Evolutionary conservation across 2,113 vertebrate species (phyloP).

Genomic region (Recurvirostra avosetta): DNA sequence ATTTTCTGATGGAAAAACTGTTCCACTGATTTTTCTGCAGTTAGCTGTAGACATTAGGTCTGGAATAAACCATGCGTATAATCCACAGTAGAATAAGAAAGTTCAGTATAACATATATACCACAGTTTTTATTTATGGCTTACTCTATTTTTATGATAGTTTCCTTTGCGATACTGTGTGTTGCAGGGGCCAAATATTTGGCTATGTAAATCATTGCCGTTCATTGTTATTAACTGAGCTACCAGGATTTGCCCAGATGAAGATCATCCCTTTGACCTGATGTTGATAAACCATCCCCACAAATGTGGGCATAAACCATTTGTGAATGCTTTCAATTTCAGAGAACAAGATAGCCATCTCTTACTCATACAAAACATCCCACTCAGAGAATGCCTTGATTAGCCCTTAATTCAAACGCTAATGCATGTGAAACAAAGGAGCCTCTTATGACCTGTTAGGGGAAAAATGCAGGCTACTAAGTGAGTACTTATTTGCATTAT

Average conservation of each 20-base stretch:
- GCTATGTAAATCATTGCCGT: background rate
- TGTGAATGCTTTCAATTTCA: background rate
- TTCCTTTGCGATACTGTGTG: background rate
- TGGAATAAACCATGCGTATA: background rate
- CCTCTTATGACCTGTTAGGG: background rate
- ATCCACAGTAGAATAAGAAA: background rate
- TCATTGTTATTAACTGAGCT: background rate
- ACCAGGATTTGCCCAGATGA: background rate
- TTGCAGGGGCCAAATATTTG: background rate
- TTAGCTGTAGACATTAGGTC: background rate
- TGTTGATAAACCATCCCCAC: background rate
- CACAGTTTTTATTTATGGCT: background rate
- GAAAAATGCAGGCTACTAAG: background rate
- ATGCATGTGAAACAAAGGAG: background rate
- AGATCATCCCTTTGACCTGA: background rate
- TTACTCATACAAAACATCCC: background rate
- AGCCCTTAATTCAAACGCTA: conserved; percentile 6
- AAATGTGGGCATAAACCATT: background rate
- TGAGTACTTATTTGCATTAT: background rate
- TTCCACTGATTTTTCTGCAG: background rate
- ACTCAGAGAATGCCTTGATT: background rate
- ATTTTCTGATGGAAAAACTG: background rate
- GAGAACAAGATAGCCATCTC: background rate
- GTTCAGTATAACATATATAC: background rate
- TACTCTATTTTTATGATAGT: background rate